Conservation (phyloP, 2,888 invertebrate species). For the Marronus borbonicus region DNA sequence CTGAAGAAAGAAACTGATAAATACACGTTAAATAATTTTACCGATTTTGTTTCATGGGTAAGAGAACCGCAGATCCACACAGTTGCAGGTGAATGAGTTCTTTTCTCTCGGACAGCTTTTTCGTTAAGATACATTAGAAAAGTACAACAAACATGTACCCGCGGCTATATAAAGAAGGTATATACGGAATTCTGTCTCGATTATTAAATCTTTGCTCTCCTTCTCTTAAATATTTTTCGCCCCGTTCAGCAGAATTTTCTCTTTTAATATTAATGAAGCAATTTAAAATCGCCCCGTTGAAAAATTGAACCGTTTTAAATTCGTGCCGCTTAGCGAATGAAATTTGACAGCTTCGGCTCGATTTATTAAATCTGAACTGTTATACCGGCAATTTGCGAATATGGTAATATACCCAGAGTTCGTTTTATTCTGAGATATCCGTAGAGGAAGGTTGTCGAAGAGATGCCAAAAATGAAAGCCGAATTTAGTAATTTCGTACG, state of each 20-base stretch:
- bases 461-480: too few species aligned
- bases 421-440: too few species aligned
- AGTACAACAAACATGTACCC: neutral
- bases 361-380: constrained; percentile 30
- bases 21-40: too few species aligned
- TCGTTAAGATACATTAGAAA: neutral
- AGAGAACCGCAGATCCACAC: too few species aligned
- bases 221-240: constrained; percentile 38
- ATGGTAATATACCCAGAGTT: too few species aligned
- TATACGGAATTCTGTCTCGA: constrained; percentile 13
- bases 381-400: too few species aligned
- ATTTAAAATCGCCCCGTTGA: constrained; percentile 50
- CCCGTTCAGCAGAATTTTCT: constrained; percentile 50
- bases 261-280: constrained; percentile 52
- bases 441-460: too few species aligned
- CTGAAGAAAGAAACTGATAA: too few species aligned
- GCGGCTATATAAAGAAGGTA: neutral
- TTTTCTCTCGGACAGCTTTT: neutral
- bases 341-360: constrained; percentile 30
- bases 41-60: too few species aligned
- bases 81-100: too few species aligned
- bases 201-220: constrained; percentile 43
- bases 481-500: too few species aligned
- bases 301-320: constrained; percentile 45
- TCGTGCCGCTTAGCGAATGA: constrained; percentile 14